phyloP scores from a whole-genome alignment of 2,888 invertebrate genomes.

The Drosophila algonquin region DNA sequence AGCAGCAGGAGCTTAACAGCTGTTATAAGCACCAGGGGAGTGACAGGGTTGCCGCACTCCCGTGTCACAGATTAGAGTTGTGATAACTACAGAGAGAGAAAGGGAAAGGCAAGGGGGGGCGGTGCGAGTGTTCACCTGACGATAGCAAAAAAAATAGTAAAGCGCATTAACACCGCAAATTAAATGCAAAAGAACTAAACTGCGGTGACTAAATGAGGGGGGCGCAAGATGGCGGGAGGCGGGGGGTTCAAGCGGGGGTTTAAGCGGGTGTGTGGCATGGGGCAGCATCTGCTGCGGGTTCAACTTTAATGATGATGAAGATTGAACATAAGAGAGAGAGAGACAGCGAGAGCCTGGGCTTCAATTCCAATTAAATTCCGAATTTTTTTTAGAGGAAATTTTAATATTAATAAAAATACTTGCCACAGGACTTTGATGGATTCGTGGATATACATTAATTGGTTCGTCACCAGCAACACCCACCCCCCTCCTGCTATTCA shows the following conservation, averaged over 20 bases:
- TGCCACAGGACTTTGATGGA: neutral
- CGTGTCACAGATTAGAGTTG: constrained; percentile 44
- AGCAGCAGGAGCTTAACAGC: constrained; percentile 45
- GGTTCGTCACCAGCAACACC: no score
- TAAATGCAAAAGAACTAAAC: neutral
- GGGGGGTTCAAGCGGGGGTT: neutral
- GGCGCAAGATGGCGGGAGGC: neutral
- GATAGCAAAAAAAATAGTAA: constrained; percentile 25
- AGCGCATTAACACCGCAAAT: constrained; percentile 23
- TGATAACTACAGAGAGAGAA: constrained; percentile 32
- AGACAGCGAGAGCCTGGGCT: neutral
- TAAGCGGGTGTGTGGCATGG: neutral
- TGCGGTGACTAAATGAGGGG: neutral
- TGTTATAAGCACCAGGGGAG: constrained; percentile 20
- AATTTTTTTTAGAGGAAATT: neutral
- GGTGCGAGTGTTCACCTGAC: constrained; percentile 32
- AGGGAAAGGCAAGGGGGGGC: neutral
- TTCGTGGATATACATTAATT: neutral
- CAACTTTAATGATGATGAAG: neutral
- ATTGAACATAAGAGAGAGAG: neutral
- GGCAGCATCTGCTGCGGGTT: neutral
- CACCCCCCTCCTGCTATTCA: neutral
- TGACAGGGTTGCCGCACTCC: constrained; percentile 7
- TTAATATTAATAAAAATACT: neutral
- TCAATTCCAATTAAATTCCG: neutral